phyloP scores from a whole-genome alignment of 2,888 invertebrate genomes.

The Itoplectis maculator region DNA sequence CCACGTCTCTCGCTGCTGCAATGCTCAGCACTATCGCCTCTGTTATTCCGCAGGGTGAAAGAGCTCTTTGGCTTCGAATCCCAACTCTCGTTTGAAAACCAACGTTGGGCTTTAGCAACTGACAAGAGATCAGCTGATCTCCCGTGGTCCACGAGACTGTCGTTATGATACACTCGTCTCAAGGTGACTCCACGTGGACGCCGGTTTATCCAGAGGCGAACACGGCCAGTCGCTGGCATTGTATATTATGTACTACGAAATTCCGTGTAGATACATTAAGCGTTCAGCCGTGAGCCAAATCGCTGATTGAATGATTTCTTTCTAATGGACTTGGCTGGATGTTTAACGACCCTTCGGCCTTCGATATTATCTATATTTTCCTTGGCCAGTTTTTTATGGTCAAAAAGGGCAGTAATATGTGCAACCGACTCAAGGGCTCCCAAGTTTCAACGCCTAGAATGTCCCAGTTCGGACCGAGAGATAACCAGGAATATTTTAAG shows the following conservation, averaged over 20 bases:
- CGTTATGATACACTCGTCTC: constrained; percentile 45
- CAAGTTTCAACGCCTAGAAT: constrained; percentile 18
- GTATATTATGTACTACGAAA: constrained; percentile 36
- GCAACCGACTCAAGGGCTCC: background rate
- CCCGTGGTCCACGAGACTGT: constrained; percentile 49
- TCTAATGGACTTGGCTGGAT: background rate
- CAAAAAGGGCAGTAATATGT: constrained; percentile 23
- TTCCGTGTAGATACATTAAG: constrained; percentile 25
- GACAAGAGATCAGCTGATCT: constrained; percentile 52
- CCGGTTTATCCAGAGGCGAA: constrained; percentile 4
- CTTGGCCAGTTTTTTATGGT: background rate
- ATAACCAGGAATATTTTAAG: constrained; percentile 1
- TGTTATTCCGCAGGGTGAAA: constrained; percentile 30
- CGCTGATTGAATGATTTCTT: constrained; percentile 29
- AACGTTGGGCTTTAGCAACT: background rate
- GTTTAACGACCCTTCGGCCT: constrained; percentile 49
- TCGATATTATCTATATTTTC: constrained; percentile 42
- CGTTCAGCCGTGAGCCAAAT: constrained; percentile 48
- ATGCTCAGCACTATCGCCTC: background rate
- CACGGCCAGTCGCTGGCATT: constrained; percentile 15
- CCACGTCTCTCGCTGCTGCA: background rate
- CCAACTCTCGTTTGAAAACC: constrained; percentile 32
- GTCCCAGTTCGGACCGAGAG: background rate
- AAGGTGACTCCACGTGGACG: constrained; percentile 36
- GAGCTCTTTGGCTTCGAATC: constrained; percentile 33